Percentiles rank a stretch among this genome's conserved stretches.
Evolutionary conservation across 2,797 vertebrate genomes (phyloP).

Genomic region (Serranus cabrilla): DNA sequence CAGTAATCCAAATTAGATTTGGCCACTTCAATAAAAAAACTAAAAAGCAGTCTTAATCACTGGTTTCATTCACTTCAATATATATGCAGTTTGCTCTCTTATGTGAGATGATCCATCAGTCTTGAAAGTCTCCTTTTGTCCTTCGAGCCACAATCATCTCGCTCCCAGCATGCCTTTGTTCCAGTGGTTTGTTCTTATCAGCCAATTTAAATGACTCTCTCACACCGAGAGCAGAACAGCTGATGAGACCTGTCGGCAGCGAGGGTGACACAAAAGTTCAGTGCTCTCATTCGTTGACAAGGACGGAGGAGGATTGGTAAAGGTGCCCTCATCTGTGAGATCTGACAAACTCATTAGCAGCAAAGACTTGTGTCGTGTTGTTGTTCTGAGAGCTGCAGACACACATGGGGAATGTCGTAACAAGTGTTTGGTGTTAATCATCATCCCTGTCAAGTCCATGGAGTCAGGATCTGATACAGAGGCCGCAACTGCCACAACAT

Average conservation of each 20-base stretch:
- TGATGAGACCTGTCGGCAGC: slow-evolving; percentile 22
- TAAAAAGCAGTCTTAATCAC: slow-evolving; percentile 19
- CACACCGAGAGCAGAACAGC: slow-evolving; percentile 15
- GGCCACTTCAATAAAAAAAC: slow-evolving; percentile 4
- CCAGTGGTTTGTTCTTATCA: slow-evolving; percentile 6
- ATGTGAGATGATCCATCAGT: slow-evolving; percentile 4
- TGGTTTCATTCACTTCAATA: slow-evolving; percentile 2
- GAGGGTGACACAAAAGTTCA: slow-evolving; percentile 6
- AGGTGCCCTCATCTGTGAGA: slow-evolving; percentile 32
- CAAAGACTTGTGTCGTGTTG: neutral
- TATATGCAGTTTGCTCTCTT: slow-evolving; percentile 10
- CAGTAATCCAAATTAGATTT: slow-evolving; percentile 12
- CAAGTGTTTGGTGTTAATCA: neutral
- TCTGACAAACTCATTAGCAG: slow-evolving; percentile 52
- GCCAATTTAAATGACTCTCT: slow-evolving; percentile 27
- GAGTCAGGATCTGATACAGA: slow-evolving; percentile 2
- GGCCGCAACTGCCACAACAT: neutral
- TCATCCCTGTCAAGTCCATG: neutral
- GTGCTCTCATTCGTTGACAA: neutral
- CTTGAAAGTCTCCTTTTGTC: slow-evolving; percentile 19
- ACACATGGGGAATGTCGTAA: neutral
- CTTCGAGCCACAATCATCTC: slow-evolving; percentile 26
- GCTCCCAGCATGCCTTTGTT: slow-evolving; percentile 39
- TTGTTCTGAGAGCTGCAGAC: neutral
- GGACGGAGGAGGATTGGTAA: slow-evolving; percentile 7